Percentiles rank a stretch among this genome's conserved stretches.
These are phyloP conservation scores for Parnassius apollo DNA, from an alignment of 2,888 invertebrate species.

Conservation along the genomic window DNA sequence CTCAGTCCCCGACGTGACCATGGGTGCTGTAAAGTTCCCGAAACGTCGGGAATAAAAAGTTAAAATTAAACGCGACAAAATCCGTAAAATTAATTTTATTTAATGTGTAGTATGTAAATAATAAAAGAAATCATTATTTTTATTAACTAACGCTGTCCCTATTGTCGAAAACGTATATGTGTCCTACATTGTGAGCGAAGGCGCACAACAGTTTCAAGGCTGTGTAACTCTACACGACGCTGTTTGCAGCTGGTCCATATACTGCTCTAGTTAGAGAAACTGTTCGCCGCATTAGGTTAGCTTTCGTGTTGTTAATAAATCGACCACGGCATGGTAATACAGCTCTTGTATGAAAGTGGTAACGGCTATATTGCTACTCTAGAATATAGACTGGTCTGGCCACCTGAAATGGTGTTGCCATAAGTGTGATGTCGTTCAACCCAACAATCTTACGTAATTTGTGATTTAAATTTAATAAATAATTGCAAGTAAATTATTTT, in stretches of 20 bases:
- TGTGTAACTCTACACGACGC: slow-evolving; percentile 8
- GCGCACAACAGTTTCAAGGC: slow-evolving; percentile 8
- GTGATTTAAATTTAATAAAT: neutral
- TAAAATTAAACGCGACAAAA: too few relatives aligned
- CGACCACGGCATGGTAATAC: neutral
- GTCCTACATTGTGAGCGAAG: neutral
- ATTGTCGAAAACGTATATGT: too few relatives aligned
- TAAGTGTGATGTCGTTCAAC: slow-evolving; percentile 16
- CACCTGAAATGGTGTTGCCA: slow-evolving; percentile 2
- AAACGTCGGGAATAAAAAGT: too few relatives aligned
- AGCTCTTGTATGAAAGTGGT: neutral
- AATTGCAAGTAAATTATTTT: too few relatives aligned
- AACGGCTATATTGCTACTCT: neutral
- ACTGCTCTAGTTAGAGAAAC: neutral
- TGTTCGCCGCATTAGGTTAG: slow-evolving; percentile 12
- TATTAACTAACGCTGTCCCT: too few relatives aligned
- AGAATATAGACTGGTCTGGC: neutral
- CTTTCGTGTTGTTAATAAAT: neutral
- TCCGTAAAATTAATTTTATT: too few relatives aligned
- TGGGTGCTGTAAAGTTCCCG: too few relatives aligned
- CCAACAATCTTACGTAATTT: neutral
- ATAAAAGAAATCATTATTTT: too few relatives aligned
- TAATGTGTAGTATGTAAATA: too few relatives aligned
- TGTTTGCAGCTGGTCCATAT: slow-evolving; percentile 3
- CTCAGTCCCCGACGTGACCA: too few relatives aligned